Evolutionary conservation across 2,888 invertebrate genomes (phyloP).

Genomic region (Phrixothrix hirtus): DNA sequence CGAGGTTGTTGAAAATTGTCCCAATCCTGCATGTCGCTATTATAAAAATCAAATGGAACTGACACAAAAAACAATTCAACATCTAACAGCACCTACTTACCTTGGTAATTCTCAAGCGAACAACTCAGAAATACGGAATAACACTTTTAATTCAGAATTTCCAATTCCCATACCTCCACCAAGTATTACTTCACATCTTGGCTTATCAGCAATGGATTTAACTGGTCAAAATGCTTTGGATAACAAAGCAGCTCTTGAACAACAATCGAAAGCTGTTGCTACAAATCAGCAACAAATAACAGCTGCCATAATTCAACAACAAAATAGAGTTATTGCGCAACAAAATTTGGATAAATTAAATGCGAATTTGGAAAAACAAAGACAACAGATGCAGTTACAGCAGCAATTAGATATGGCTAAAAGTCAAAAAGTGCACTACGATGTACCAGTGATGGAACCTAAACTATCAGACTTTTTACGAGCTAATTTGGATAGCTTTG

Average conservation of each 20-base stretch:
- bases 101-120: constrained; percentile 50
- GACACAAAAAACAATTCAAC: constrained; percentile 73
- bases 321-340: constrained; percentile 63
- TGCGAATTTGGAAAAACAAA: constrained; percentile 61
- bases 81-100: constrained; percentile 61
- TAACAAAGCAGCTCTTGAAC: constrained; percentile 45
- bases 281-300: constrained; percentile 62
- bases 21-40: constrained; percentile 84
- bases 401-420: constrained; percentile 48
- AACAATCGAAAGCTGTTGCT: constrained; percentile 53
- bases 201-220: constrained; percentile 51
- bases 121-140: constrained; percentile 48
- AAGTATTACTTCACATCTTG: constrained; percentile 45
- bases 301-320: constrained; percentile 67
- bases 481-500: constrained; percentile 72
- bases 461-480: constrained; percentile 74
- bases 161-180: constrained; percentile 49
- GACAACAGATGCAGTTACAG: constrained; percentile 58
- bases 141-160: constrained; percentile 47
- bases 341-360: constrained; percentile 66
- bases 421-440: constrained; percentile 53
- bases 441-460: constrained; percentile 60
- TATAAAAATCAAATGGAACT: constrained; percentile 82
- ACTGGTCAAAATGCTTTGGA: constrained; percentile 50
- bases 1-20: constrained; percentile 87